Conservation (phyloP, 2,797 vertebrate species). For the Tinamus major region DNA sequence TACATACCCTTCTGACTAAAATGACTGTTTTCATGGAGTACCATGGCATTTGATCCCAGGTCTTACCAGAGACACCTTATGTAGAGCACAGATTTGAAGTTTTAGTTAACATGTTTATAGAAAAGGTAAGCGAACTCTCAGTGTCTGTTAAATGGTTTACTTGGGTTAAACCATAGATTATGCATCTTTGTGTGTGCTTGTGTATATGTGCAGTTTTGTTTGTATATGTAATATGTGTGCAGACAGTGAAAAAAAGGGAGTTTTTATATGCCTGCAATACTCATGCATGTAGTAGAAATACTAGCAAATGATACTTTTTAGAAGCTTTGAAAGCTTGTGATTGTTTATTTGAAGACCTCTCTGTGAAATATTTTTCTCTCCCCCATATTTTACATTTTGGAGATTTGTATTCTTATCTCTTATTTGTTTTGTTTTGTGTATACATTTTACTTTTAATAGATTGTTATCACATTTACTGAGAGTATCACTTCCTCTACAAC, state of each 20-base stretch:
- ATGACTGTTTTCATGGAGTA: background rate
- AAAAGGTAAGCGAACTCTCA: background rate
- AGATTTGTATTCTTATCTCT: background rate
- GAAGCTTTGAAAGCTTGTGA: background rate
- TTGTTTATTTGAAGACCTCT: background rate
- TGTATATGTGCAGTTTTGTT: conserved; percentile 20
- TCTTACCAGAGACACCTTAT: background rate
- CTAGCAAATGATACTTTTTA: background rate
- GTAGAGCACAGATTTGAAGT: background rate
- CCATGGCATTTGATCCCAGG: background rate
- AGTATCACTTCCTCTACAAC: background rate
- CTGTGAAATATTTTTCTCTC: background rate
- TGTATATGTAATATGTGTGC: background rate
- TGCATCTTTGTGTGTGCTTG: conserved; percentile 17
- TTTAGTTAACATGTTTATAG: background rate
- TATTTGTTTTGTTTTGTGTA: background rate
- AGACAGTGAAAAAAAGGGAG: background rate
- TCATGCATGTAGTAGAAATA: background rate
- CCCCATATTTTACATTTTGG: background rate
- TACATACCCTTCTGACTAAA: background rate
- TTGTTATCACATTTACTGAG: background rate
- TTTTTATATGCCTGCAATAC: background rate
- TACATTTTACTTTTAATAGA: background rate
- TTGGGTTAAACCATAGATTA: conserved; percentile 38
- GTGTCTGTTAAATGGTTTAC: conserved; percentile 36